Conservation (phyloP, 1,140 invertebrate genomes). For the Pantala flavescens region DNA sequence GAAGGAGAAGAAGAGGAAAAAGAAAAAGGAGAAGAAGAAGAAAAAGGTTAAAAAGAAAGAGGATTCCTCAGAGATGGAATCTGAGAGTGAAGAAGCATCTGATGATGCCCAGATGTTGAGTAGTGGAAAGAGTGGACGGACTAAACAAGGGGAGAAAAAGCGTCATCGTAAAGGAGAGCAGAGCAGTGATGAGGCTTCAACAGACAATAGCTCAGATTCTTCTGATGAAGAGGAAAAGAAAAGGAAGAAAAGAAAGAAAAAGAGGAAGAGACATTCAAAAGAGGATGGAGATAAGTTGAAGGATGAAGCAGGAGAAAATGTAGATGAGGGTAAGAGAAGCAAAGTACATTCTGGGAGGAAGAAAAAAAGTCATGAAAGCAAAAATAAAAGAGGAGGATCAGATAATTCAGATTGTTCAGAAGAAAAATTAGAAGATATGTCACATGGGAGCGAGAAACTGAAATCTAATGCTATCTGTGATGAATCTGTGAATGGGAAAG, state of each 20-base stretch:
- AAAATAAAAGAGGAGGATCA: background rate
- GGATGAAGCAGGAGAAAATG: background rate
- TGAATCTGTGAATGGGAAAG: background rate
- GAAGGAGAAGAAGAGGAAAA: slow-evolving; percentile 17
- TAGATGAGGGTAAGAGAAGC: background rate
- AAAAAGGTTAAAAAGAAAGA: slow-evolving; percentile 23
- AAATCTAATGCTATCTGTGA: background rate
- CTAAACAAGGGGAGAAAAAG: background rate
- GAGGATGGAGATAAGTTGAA: background rate
- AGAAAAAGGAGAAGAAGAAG: slow-evolving; percentile 19
- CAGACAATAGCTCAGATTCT: background rate
- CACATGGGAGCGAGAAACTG: background rate
- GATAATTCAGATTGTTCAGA: background rate
- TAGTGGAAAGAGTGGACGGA: background rate
- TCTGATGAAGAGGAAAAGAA: background rate
- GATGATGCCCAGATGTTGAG: background rate
- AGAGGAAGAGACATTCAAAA: background rate
- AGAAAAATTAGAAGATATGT: background rate
- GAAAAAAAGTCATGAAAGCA: background rate
- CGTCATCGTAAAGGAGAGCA: background rate
- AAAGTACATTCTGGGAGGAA: background rate
- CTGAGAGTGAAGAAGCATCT: slow-evolving; percentile 17
- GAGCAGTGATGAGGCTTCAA: background rate
- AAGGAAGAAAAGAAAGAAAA: background rate
- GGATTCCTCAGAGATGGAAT: slow-evolving; percentile 18